Conservation (phyloP, 2,797 vertebrate genomes). For the Meda fulgida region DNA sequence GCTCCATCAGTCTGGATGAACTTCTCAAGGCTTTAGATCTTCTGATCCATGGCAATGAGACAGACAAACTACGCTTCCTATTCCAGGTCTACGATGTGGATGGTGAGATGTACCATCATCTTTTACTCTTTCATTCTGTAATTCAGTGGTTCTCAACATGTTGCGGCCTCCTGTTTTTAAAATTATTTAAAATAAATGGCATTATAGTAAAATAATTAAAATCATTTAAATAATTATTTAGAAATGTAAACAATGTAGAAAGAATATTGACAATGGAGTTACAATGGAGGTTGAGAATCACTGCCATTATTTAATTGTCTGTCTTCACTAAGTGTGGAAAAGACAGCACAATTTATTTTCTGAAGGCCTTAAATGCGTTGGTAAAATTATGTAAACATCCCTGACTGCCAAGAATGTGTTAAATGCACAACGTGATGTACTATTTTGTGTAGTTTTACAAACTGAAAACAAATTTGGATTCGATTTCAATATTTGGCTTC, state of each 20-base stretch:
- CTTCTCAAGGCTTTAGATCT: conserved; percentile 82
- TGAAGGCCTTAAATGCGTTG: too few species aligned
- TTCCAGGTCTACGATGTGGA: conserved; percentile 93
- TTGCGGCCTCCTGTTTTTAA: background rate
- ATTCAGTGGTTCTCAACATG: background rate
- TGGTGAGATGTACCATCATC: conserved; percentile 73
- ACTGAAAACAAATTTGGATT: too few species aligned
- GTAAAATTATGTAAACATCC: too few species aligned
- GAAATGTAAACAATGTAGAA: background rate
- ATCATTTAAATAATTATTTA: background rate
- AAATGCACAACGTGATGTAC: too few species aligned
- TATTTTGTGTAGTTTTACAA: too few species aligned
- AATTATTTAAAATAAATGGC: background rate
- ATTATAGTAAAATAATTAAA: background rate
- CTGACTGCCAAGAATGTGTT: too few species aligned
- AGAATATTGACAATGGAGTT: too few species aligned
- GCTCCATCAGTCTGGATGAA: conserved; percentile 86
- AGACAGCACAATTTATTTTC: too few species aligned
- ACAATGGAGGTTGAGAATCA: too few species aligned
- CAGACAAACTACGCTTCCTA: conserved; percentile 89
- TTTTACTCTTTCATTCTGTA: background rate
- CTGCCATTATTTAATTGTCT: too few species aligned
- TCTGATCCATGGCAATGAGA: conserved; percentile 80
- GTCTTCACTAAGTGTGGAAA: too few species aligned
- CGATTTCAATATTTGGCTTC: too few species aligned